Percentiles rank a stretch among this genome's conserved stretches.
phyloP scores from a whole-genome alignment of 2,797 vertebrate genomes.

The Poecilia gillii region DNA sequence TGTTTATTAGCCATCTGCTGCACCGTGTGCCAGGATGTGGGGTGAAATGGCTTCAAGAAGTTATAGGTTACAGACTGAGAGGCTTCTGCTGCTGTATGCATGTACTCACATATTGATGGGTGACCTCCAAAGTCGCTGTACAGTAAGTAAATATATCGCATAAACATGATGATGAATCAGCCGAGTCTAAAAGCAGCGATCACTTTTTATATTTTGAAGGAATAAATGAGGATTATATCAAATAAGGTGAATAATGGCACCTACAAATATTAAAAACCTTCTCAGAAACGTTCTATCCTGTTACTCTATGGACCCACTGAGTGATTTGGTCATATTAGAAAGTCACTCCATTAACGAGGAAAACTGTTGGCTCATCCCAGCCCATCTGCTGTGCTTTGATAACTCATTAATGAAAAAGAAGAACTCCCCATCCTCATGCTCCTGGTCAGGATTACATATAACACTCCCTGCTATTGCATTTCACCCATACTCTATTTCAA shows the following conservation, averaged over 20 bases:
- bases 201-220: constrained; percentile 48
- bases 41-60: constrained; percentile 50
- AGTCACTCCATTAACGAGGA: constrained; percentile 79
- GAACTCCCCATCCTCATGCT: constrained; percentile 72
- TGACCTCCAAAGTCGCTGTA: constrained; percentile 48
- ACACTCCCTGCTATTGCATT: constrained; percentile 69
- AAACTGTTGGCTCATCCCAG: constrained; percentile 73
- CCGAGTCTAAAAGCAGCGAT: constrained; percentile 31
- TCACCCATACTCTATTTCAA: constrained; percentile 69
- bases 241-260: constrained; percentile 37
- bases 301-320: constrained; percentile 55
- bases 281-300: constrained; percentile 60
- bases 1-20: constrained; percentile 80
- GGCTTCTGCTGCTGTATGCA: constrained; percentile 52
- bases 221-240: constrained; percentile 54
- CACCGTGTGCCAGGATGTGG: constrained; percentile 48
- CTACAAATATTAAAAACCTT: constrained; percentile 42
- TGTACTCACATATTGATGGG: constrained; percentile 52
- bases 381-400: constrained; percentile 83
- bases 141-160: constrained; percentile 18
- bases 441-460: constrained; percentile 78
- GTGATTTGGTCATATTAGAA: constrained; percentile 76
- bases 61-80: constrained; percentile 65
- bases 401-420: constrained; percentile 81
- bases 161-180: constrained; percentile 15